Conservation (phyloP, 2,113 vertebrate genomes). For the Etheostoma cragini region DNA sequence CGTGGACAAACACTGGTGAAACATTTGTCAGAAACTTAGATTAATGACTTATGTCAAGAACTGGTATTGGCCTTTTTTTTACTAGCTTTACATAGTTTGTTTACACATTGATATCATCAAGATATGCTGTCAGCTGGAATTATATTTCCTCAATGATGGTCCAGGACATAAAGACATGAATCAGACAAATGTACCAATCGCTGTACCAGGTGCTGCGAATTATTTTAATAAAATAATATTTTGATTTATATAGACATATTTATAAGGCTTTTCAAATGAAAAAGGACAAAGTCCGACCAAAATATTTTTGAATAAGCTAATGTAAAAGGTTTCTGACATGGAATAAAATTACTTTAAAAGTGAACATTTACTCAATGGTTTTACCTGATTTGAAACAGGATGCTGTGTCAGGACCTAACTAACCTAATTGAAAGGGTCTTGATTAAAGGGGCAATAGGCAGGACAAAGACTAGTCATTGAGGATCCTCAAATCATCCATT, state of each 20-base stretch:
- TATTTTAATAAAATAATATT: no score
- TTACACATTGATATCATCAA: not conserved
- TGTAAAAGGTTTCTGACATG: not conserved
- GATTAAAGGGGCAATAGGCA: conserved; percentile 9
- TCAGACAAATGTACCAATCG: no score
- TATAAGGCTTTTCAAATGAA: no score
- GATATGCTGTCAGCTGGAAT: not conserved
- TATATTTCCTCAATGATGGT: not conserved
- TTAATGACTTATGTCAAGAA: no score
- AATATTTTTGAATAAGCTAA: not conserved
- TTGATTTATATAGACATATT: no score
- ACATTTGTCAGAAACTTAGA: not conserved
- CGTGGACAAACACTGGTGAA: not conserved
- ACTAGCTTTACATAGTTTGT: not conserved
- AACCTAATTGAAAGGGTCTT: not conserved
- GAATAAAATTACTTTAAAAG: not conserved
- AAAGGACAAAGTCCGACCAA: no score
- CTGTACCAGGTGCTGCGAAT: no score
- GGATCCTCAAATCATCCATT: not conserved
- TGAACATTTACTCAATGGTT: conserved; percentile 1
- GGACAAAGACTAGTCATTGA: not conserved
- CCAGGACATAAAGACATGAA: no score
- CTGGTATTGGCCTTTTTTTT: not conserved
- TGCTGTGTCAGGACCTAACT: not conserved
- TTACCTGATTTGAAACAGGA: not conserved